Evolutionary conservation across 2,888 invertebrate genomes (phyloP).

Genomic region (Tenthredo amoena): DNA sequence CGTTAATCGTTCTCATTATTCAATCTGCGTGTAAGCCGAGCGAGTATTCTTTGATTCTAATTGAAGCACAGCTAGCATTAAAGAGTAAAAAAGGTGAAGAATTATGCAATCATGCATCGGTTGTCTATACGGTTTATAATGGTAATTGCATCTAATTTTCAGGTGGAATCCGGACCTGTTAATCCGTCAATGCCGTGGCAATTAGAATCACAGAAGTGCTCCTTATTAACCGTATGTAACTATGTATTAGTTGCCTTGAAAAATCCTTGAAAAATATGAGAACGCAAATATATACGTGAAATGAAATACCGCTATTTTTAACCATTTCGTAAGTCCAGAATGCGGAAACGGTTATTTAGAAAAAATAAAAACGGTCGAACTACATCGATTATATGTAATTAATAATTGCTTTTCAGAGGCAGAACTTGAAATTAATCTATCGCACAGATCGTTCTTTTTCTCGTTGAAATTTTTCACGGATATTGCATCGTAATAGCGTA

Average conservation of each 20-base stretch:
- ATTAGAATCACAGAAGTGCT: slow-evolving; percentile 44
- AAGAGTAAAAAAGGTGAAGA: neutral
- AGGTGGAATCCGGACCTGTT: slow-evolving; percentile 53
- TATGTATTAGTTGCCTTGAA: slow-evolving; percentile 21
- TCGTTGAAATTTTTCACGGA: neutral
- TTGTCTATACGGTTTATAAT: slow-evolving; percentile 13
- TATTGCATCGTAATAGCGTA: neutral
- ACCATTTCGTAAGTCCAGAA: slow-evolving; percentile 2
- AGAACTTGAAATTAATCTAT: neutral
- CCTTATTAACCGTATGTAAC: slow-evolving; percentile 12
- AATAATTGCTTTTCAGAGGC: neutral
- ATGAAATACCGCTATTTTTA: slow-evolving; percentile 24
- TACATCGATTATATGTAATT: neutral
- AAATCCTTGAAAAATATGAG: slow-evolving; percentile 36
- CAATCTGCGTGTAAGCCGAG: neutral
- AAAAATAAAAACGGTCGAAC: neutral
- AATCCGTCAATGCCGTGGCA: slow-evolving; percentile 42
- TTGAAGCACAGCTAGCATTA: neutral
- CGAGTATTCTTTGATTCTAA: neutral
- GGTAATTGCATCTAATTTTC: slow-evolving; percentile 50
- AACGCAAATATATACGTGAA: neutral
- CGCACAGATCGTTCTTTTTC: neutral
- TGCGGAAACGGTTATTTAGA: neutral
- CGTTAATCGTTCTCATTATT: neutral
- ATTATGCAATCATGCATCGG: slow-evolving; percentile 27